Percentiles rank a stretch among this genome's conserved stretches.
phyloP scores from a whole-genome alignment of 1,140 invertebrate genomes.

The Scaptomyza hsui region DNA sequence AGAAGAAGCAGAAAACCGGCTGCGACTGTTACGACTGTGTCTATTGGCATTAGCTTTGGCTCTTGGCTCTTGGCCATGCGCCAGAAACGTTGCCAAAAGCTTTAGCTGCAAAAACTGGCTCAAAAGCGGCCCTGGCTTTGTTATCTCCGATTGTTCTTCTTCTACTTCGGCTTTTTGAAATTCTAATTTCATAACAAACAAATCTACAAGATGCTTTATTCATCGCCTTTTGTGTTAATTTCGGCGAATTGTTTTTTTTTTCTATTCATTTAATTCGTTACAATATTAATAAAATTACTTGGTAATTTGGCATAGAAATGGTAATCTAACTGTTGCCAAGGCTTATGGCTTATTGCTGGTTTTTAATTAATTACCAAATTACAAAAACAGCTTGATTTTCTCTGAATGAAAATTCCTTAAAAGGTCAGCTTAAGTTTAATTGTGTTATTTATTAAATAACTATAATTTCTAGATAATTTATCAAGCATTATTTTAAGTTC shows the following conservation, averaged over 20 bases:
- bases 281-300: neutral
- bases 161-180: conserved; percentile 13
- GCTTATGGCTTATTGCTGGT: too few species aligned
- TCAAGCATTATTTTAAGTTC: too few species aligned
- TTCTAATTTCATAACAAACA: conserved; percentile 66
- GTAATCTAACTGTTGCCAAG: too few species aligned
- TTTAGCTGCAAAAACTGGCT: conserved; percentile 33
- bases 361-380: too few species aligned
- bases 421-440: too few species aligned
- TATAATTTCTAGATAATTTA: too few species aligned
- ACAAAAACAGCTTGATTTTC: too few species aligned
- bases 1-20: conserved; percentile 42
- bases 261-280: neutral
- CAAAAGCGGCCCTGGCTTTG: conserved; percentile 7
- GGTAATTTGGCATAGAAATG: neutral
- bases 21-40: conserved; percentile 41
- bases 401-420: too few species aligned
- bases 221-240: neutral
- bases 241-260: neutral
- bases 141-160: conserved; percentile 26
- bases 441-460: too few species aligned
- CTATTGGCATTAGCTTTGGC: conserved; percentile 31
- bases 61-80: conserved; percentile 63
- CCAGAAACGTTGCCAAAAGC: conserved; percentile 50
- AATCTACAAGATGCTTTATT: conserved; percentile 50